Base-by-base conservation (phyloP, 2,888 invertebrate species). In the Asteroscopus sphinx region DNA sequence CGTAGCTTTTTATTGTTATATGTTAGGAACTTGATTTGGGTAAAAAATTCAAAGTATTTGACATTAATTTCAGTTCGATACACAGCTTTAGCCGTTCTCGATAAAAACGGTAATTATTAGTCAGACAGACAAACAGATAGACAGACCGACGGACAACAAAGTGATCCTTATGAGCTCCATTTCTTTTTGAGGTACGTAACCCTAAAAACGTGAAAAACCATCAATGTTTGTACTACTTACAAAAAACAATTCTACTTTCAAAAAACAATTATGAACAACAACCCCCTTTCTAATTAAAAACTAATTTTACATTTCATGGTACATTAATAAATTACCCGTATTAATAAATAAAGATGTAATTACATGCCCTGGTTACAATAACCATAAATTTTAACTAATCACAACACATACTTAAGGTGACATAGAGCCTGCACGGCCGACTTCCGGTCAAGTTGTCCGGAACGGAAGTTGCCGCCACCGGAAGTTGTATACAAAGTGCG, bases 401-500 rank as follows among this genome's bases (percentile, higher is more conserved):
- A 92, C 90, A 91, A 87, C 90, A 88, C 85, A 79, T 89, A 88
- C 87, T 92, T 88, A 87, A 86, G 91, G 91, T 91, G 91, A 92
- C 92, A 92, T 87, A 87, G 88, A 87, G 84, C 89, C 84, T 82
- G 85, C 87, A 90, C 89, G 85, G 83, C 83, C 72, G 44, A 79
- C 88, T 81, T 91, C 91, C 91, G 89, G 88, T 69, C 81, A 78
- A 83, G 85, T 83, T 80, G 88, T 84, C 86, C 85, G 85, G 77
- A 76, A 82, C 85, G 85, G 86, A 86, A 81, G 68, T 60, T 57
- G 71, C 73, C 53, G 58, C 76, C 70, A 64, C 84, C 88, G 91
- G 91, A 91, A 91, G 92, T 91, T 88, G 92, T 91, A 91, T 91
- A 92, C 92, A 92, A 92, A 92, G 91, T 90, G 91, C 86, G 88